Base-by-base conservation (phyloP, 92 coral and sea anemone genomes). In the Blastomussa wellsi region DNA sequence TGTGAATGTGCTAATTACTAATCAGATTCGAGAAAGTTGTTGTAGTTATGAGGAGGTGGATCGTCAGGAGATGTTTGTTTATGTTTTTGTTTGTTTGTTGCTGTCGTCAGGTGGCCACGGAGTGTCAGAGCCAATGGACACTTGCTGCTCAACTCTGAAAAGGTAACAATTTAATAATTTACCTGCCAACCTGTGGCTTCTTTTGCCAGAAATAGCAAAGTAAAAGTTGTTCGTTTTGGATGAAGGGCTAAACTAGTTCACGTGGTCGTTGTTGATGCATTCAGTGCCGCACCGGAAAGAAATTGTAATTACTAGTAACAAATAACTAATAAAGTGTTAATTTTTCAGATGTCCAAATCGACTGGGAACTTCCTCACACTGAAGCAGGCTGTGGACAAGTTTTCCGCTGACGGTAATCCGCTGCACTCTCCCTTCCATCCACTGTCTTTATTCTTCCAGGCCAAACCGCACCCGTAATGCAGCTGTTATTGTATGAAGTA, bases 401-500 rank as follows among this genome's bases (percentile, higher is more conserved):
- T 96, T 82, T 96, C 99, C 13, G 99, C 99, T 19, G 99, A 96
- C 76, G 99, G 99, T 96, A 83, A 74, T n/a, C n/a, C n/a, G 92
- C 82, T 35, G 0, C 9, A 22, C 49, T 38, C 47, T 32, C 84
- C 49, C 84, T 11, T 12, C 22, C 71, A 31, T 17, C 41, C 35
- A 14, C 11, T 77, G 60, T 14, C 7, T 44, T 17, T 15, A 29
- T 26, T 26, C 68, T 7, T 26, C 32, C 1, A 26, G 7, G 13
- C 3, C 35, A 28, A 26, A 26, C 57, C 3, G 20, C 2, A 51
- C 20, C 53, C 0, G 11, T 13, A 44, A 3, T 44, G 5, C 49
- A 44, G 49, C 29, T 57, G 28, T 10, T 20, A 57, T 22, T 57
- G 64, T 19, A 14, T 22, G 19, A 51, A 51, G 19, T 14, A 14